Conservation (phyloP, 2,113 vertebrate genomes). For the Empidonax traillii region DNA sequence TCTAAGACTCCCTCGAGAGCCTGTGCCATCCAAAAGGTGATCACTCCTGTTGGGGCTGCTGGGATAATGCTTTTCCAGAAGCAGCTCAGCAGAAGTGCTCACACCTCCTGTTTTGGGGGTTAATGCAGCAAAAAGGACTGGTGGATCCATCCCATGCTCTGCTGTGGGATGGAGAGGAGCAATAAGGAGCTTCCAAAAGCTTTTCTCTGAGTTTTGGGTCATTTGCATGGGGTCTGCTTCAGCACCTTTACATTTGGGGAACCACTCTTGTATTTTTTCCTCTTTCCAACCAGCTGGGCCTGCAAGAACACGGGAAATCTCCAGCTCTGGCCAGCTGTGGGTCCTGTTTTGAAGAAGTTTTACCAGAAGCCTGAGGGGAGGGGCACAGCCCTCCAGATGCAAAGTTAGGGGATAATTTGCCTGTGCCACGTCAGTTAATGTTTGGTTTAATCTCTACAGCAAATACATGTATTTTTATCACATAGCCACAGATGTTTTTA, state of each 20-base stretch:
- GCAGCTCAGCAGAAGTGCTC: background rate
- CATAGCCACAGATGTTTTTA: background rate
- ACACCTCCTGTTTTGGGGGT: background rate
- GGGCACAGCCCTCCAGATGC: background rate
- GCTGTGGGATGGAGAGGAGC: background rate
- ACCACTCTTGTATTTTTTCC: background rate
- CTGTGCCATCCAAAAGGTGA: background rate
- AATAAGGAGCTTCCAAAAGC: background rate
- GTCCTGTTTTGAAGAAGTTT: background rate
- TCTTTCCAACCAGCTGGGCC: background rate
- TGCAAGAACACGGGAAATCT: background rate
- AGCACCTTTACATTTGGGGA: background rate
- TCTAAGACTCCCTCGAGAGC: background rate
- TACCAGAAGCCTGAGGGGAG: background rate
- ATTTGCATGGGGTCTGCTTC: background rate
- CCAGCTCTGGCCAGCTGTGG: background rate
- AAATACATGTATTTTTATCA: conserved; percentile 6
- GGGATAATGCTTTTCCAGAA: background rate
- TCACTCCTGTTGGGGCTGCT: background rate
- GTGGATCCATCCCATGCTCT: background rate
- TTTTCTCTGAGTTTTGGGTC: background rate
- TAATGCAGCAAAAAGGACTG: background rate
- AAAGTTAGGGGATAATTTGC: background rate
- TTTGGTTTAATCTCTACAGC: background rate
- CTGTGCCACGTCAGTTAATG: background rate